These are phyloP conservation scores for Epizoanthus illoricatus DNA, from an alignment of 92 coral and sea anemone species.

Conservation along the genomic window DNA sequence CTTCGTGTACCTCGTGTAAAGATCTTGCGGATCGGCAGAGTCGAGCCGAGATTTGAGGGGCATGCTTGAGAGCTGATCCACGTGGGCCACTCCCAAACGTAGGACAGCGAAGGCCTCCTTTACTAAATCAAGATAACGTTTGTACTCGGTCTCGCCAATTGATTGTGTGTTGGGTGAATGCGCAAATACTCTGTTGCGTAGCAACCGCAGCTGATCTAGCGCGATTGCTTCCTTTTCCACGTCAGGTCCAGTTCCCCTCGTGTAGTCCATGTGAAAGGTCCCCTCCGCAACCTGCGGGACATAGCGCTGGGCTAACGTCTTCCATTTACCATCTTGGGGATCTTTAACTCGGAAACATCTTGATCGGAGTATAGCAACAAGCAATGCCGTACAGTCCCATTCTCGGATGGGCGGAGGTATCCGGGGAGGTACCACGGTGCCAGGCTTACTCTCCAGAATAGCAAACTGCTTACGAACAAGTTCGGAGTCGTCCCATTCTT, in stretches of 20 bases:
- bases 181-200: neutral
- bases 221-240: neutral
- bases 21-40: neutral
- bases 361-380: neutral
- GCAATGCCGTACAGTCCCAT: neutral
- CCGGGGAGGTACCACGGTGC: too few species aligned
- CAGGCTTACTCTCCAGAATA: neutral
- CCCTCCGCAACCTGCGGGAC: neutral
- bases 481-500: conserved; percentile 18
- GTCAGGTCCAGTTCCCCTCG: neutral
- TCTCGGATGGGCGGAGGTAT: neutral
- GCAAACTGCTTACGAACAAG: conserved; percentile 9
- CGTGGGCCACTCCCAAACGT: neutral
- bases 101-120: neutral
- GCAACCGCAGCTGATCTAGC: conserved; percentile 5
- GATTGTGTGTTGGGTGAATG: neutral
- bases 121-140: neutral
- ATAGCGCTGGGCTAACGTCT: neutral
- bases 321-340: neutral
- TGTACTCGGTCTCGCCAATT: neutral
- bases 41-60: conserved; percentile 7
- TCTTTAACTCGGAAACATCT: neutral
- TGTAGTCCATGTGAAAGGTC: neutral
- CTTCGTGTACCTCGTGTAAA: neutral
- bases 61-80: neutral